phyloP scores from a whole-genome alignment of 2,797 vertebrate species.

The Mus spretus region DNA sequence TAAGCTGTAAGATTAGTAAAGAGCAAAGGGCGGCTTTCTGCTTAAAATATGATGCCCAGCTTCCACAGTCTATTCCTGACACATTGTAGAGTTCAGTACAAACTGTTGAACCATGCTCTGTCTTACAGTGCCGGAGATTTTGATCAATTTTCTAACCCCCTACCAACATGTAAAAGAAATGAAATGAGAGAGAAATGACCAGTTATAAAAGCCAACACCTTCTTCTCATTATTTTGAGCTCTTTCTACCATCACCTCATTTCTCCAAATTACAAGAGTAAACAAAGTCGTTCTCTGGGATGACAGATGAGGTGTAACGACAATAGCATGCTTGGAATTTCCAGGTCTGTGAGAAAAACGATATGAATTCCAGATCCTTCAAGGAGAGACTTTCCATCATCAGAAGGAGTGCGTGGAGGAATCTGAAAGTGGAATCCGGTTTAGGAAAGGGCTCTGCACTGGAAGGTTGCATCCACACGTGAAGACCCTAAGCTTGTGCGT shows the following conservation, averaged over 20 bases:
- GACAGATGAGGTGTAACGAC: constrained; percentile 79
- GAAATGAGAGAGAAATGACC: constrained; percentile 70
- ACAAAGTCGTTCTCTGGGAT: constrained; percentile 74
- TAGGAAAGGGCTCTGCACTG: constrained; percentile 31
- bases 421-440: constrained; percentile 31
- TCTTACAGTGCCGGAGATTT: background rate
- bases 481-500: background rate
- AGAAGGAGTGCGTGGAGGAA: background rate
- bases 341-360: constrained; percentile 57
- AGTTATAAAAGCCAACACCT: constrained; percentile 74
- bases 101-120: background rate
- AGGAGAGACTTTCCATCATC: constrained; percentile 43
- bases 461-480: background rate
- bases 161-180: constrained; percentile 62
- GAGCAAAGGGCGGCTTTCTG: background rate
- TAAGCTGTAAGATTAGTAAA: background rate
- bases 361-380: constrained; percentile 75
- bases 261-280: constrained; percentile 79
- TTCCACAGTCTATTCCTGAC: background rate
- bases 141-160: constrained; percentile 38
- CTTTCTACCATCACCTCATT: constrained; percentile 80
- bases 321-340: constrained; percentile 76
- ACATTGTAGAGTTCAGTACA: constrained; percentile 30
- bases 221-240: constrained; percentile 75
- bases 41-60: background rate